These are phyloP conservation scores for Dasyprocta punctata DNA, from an alignment of 2,113 vertebrate species.

Conservation along the genomic window DNA sequence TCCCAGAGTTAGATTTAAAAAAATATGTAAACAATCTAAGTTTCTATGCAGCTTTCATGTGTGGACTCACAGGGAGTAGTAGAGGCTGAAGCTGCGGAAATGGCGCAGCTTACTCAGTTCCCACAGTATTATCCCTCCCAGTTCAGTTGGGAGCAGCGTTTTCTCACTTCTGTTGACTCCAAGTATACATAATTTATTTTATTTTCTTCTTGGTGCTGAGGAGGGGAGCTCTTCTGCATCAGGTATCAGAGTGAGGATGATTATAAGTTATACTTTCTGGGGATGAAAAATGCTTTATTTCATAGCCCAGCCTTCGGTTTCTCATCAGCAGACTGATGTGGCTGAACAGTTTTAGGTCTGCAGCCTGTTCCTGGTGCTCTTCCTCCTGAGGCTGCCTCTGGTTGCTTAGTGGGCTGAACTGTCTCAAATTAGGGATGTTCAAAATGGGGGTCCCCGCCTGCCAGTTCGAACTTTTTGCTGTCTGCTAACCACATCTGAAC, in stretches of 20 bases:
- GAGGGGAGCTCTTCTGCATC: neutral
- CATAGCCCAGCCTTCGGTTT: neutral
- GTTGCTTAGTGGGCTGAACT: neutral
- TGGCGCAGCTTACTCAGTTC: neutral
- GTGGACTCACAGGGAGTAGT: constrained; percentile 42
- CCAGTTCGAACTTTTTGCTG: neutral
- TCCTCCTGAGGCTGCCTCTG: neutral
- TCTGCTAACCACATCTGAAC: neutral
- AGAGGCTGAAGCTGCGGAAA: constrained; percentile 72
- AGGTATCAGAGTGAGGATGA: neutral
- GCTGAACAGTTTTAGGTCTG: neutral
- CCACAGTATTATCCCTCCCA: constrained; percentile 12
- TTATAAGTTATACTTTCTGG: neutral
- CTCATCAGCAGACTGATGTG: neutral
- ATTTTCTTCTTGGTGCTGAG: neutral
- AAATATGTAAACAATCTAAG: constrained; percentile 9
- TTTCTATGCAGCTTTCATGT: constrained; percentile 58
- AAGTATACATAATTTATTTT: neutral
- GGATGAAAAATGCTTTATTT: neutral
- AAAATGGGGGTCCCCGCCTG: neutral
- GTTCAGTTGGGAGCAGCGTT: neutral
- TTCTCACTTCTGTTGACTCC: neutral
- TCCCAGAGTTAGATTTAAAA: constrained; percentile 60
- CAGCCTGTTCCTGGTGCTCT: neutral
- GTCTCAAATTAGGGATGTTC: neutral